Evolutionary conservation across 2,888 invertebrate genomes (phyloP).

Genomic region (Pardosa pseudoannulata): DNA sequence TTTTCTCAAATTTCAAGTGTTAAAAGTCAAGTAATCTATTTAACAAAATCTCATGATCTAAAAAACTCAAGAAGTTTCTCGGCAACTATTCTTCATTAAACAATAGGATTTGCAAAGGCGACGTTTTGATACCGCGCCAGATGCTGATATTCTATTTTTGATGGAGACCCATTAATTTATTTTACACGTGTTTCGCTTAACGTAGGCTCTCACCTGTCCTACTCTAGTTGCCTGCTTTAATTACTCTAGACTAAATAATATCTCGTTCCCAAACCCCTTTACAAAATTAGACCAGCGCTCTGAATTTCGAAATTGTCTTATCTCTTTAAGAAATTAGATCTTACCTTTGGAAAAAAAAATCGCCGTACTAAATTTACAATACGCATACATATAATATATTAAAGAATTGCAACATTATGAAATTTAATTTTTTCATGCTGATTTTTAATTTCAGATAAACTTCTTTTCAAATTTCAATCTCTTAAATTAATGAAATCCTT

Average conservation of each 20-base stretch:
- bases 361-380: too few relatives aligned
- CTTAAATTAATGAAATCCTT: too few relatives aligned
- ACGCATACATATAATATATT: too few relatives aligned
- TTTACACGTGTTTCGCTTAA: constrained; percentile 20
- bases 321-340: not conserved
- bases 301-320: not conserved
- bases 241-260: not conserved
- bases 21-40: too few relatives aligned
- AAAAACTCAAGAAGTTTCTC: too few relatives aligned
- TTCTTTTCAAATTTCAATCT: too few relatives aligned
- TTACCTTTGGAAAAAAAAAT: too few relatives aligned
- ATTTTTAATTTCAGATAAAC: too few relatives aligned
- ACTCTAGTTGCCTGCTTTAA: constrained; percentile 24
- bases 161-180: constrained; percentile 1
- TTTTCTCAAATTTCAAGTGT: too few relatives aligned
- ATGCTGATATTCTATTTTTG: constrained; percentile 34
- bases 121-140: constrained; percentile 51
- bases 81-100: constrained; percentile 28
- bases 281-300: not conserved
- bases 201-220: constrained; percentile 30
- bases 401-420: too few relatives aligned
- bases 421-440: too few relatives aligned
- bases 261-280: not conserved
- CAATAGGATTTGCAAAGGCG: constrained; percentile 30
- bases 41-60: too few relatives aligned